Conservation (phyloP, 1,140 invertebrate genomes). For the Drosophila carrolli region DNA sequence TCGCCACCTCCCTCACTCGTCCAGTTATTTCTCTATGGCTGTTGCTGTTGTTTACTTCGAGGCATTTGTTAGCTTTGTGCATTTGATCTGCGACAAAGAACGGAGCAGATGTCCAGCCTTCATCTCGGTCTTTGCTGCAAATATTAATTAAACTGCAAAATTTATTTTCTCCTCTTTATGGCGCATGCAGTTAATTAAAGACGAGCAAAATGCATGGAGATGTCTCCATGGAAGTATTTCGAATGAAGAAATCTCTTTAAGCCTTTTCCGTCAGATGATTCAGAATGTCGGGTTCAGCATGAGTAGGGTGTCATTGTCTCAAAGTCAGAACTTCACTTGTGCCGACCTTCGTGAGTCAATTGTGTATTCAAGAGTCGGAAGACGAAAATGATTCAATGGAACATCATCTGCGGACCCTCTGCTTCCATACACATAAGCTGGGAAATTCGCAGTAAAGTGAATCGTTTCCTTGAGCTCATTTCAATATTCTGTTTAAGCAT, state of each 20-base stretch:
- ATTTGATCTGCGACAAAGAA: conserved; percentile 52
- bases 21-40: conserved; percentile 32
- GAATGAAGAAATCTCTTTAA: conserved; percentile 1
- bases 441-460: conserved; percentile 44
- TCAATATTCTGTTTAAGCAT: conserved; percentile 50
- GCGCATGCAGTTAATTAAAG: conserved; percentile 37
- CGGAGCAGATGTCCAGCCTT: conserved; percentile 9
- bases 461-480: conserved; percentile 42
- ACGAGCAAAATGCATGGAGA: background rate
- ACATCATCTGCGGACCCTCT: conserved; percentile 6
- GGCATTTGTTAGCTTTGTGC: conserved; percentile 62
- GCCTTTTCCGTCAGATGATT: conserved; percentile 4
- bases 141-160: conserved; percentile 47
- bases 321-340: background rate
- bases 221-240: background rate
- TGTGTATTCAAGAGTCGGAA: conserved; percentile 7
- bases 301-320: conserved; percentile 27
- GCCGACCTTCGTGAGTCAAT: conserved; percentile 11
- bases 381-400: conserved; percentile 28
- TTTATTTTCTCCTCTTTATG: conserved; percentile 14
- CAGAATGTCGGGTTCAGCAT: background rate
- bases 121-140: background rate
- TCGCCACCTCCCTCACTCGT: conserved; percentile 27
- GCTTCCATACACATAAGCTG: background rate
- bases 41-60: conserved; percentile 46